These are phyloP conservation scores for Hecatera dysodea DNA, from an alignment of 2,888 invertebrate genomes.

Conservation along the genomic window DNA sequence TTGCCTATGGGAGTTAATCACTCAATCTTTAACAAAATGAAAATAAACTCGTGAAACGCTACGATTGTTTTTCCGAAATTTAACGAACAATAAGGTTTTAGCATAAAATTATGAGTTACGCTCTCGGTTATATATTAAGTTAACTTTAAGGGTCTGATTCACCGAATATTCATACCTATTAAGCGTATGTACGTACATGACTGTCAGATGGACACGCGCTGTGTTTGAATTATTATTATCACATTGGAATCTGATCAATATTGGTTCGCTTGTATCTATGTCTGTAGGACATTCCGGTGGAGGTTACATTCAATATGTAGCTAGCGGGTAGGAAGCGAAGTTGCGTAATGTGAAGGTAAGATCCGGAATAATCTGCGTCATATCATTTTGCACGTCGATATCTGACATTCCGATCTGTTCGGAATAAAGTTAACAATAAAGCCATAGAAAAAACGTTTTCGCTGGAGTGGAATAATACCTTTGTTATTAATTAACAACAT, in stretches of 20 bases:
- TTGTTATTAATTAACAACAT: constrained; percentile 7
- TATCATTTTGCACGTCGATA: not conserved
- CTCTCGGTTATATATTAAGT: constrained; percentile 9
- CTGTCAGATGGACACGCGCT: constrained; percentile 37
- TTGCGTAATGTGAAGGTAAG: constrained; percentile 39
- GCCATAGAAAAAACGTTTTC: not conserved
- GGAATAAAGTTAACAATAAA: not conserved
- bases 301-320: constrained; percentile 34
- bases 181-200: constrained; percentile 8
- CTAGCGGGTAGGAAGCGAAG: constrained; percentile 2
- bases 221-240: constrained; percentile 56
- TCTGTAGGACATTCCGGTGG: constrained; percentile 30
- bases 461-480: not conserved
- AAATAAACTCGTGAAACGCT: not conserved
- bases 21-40: not conserved
- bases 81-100: constrained; percentile 18
- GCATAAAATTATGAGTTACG: constrained; percentile 11
- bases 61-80: constrained; percentile 21
- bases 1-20: not conserved
- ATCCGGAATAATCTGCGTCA: constrained; percentile 20
- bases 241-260: constrained; percentile 55
- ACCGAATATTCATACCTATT: constrained; percentile 1
- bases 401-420: not conserved
- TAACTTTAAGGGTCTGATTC: constrained; percentile 33
- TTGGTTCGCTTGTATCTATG: constrained; percentile 35